Evolutionary conservation across 2,113 vertebrate genomes (phyloP), one percentile per base, ranked within the genome.

Genomic region (Ursus arctos): DNA sequence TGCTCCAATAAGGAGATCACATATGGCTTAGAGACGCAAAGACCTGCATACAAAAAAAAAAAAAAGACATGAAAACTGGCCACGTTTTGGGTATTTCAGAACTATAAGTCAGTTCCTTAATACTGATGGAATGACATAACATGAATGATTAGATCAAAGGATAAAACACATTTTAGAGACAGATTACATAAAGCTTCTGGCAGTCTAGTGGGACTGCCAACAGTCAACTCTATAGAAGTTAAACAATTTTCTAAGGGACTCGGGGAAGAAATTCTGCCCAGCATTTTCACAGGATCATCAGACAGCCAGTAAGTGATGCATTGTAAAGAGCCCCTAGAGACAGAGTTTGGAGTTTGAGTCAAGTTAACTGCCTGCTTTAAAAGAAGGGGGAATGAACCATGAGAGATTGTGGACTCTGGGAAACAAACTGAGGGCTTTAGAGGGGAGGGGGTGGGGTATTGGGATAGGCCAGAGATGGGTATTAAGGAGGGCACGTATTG

Each of bases 1-100:
- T 87, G 95, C 26, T 97, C 96, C 91, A 98, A 3, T 28, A 96
- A 92, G 4, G 74, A 92, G 88, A 97, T 94, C 33, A 97, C 67
- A 87, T 31, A 36, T 9, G 97, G 97, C 76, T 97, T 97, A 82
- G 96, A 94, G 84, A 95, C 13, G 4, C 93, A 96, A 69, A 97
- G 67, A 21, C 97, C 97, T 98, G 63, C 31, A 86, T 67, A 53
- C 24, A 51, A 90, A 69, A 82, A 81, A 40, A 82, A 43, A 77
- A 96, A 43, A 77, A 96, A 26, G 1, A 67, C 10, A 91, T 22
- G 31, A 92, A 76, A 93, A 40, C 15, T 18, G 49, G 57, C 9
- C 72, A 59, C 40, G 26, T 53, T 82, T 88, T 55, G n/a, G 69
- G 59, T 49, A 88, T 81, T 85, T 59, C 28, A 72, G 7, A 53